A percentile compares a stretch with the other conserved stretches of the same genome.
phyloP scores from a whole-genome alignment of 2,888 invertebrate species.

The Cerceris rybyensis region DNA sequence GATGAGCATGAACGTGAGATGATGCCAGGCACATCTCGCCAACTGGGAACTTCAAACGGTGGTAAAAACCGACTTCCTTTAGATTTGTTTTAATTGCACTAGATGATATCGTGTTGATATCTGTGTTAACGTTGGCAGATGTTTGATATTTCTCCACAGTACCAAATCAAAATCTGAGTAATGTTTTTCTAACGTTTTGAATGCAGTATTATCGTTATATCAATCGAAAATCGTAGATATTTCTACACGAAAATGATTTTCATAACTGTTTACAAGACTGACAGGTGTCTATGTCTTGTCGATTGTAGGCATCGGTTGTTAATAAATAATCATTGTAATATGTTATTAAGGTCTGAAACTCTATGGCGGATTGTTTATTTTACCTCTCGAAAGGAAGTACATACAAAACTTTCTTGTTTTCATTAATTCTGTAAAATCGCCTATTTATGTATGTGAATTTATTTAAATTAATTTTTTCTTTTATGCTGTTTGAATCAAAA shows the following conservation, averaged over 20 bases:
- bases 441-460: background rate
- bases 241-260: constrained; percentile 44
- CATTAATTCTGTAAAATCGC: background rate
- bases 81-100: constrained; percentile 43
- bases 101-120: constrained; percentile 36
- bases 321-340: constrained; percentile 32
- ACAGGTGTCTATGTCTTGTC: constrained; percentile 53
- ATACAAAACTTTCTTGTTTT: background rate
- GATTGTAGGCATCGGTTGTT: constrained; percentile 15
- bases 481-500: too few relatives aligned
- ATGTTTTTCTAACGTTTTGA: constrained; percentile 16
- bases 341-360: constrained; percentile 6
- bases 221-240: constrained; percentile 34
- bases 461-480: background rate
- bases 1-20: constrained; percentile 76
- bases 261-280: constrained; percentile 52
- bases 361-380: background rate
- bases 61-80: constrained; percentile 68
- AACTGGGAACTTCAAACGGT: constrained; percentile 77
- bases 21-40: constrained; percentile 79
- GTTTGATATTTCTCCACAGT: constrained; percentile 60
- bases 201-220: constrained; percentile 19
- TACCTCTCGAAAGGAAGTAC: background rate
- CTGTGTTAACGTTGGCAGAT: constrained; percentile 71
- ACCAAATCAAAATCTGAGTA: constrained; percentile 13